phyloP scores from a whole-genome alignment of 2,797 vertebrate genomes.

The Sebastes cheni region DNA sequence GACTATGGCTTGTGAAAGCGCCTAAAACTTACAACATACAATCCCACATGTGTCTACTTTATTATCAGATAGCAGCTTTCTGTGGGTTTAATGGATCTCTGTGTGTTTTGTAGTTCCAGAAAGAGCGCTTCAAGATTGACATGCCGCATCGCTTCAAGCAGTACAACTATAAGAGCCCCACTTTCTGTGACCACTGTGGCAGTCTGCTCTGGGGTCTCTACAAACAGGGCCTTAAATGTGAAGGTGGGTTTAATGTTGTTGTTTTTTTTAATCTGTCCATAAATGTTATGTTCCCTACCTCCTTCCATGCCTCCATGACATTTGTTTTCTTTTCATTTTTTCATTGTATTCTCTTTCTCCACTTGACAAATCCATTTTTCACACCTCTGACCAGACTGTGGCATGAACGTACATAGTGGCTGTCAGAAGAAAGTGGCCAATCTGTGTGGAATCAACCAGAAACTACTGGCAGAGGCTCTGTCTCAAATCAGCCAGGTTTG shows the following conservation, averaged over 20 bases:
- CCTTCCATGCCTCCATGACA: not conserved
- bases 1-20: too few relatives aligned
- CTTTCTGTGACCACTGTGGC: constrained; percentile 98
- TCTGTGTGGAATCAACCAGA: constrained; percentile 98
- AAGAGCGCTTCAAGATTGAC: constrained; percentile 97
- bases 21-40: not conserved
- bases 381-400: constrained; percentile 83
- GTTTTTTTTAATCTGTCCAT: not conserved
- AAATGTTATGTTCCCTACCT: not conserved
- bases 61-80: not conserved
- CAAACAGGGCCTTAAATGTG: constrained; percentile 96
- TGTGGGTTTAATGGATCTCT: constrained; percentile 7
- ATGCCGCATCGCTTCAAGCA: constrained; percentile 96
- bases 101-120: constrained; percentile 89
- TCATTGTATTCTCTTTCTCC: not conserved
- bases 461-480: constrained; percentile 94
- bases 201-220: constrained; percentile 97
- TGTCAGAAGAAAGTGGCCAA: constrained; percentile 96
- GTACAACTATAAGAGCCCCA: constrained; percentile 97
- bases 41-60: not conserved
- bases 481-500: constrained; percentile 91
- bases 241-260: constrained; percentile 80
- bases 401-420: constrained; percentile 93
- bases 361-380: not conserved
- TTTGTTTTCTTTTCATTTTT: not conserved